Percentiles rank a stretch among this genome's conserved stretches.
Conservation (phyloP, 2,113 vertebrate genomes). For the Pachyramphus minor region DNA sequence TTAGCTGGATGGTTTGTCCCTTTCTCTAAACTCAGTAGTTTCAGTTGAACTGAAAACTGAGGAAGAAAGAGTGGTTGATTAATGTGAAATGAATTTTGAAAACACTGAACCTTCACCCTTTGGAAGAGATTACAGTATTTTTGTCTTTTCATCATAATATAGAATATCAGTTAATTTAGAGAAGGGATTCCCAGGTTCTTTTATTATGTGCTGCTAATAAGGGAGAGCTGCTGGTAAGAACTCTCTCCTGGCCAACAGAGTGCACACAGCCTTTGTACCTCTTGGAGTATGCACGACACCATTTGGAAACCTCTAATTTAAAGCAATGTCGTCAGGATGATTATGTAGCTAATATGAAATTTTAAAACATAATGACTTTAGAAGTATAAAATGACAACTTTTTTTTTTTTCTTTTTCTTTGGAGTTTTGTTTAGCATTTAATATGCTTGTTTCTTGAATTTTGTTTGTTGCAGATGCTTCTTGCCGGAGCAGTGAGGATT, state of each 20-base stretch:
- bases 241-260: not conserved
- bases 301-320: not conserved
- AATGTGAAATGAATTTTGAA: not conserved
- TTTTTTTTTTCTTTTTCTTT: not conserved
- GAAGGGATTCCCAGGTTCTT: not conserved
- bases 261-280: not conserved
- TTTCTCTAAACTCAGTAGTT: not conserved
- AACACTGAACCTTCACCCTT: not conserved
- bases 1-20: not conserved
- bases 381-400: not conserved
- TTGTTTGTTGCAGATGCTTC: constrained; percentile 77
- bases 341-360: not conserved
- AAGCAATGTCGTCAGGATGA: not conserved
- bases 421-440: not conserved
- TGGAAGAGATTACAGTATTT: not conserved
- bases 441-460: not conserved
- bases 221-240: not conserved
- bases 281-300: not conserved
- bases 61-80: not conserved
- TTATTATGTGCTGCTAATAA: not conserved
- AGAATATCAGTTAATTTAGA: not conserved
- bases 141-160: not conserved
- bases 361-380: not conserved
- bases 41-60: not conserved
- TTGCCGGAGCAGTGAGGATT: constrained; percentile 88